phyloP scores from a whole-genome alignment of 2,113 vertebrate genomes.

The Pelodiscus sinensis region DNA sequence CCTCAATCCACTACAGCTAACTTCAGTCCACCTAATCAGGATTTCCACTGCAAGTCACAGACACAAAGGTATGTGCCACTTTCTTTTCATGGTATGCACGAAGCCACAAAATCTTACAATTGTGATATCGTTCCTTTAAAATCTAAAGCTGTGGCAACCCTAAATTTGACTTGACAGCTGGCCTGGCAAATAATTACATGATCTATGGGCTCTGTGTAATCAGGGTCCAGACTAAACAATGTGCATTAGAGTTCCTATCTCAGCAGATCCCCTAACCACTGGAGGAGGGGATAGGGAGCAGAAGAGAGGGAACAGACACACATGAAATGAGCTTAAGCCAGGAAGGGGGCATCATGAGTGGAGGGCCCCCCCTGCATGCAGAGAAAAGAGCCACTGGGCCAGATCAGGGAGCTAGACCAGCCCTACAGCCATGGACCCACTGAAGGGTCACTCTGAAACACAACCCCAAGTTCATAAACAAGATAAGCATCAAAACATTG shows the following conservation, averaged over 20 bases:
- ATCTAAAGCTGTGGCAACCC: rapidly evolving
- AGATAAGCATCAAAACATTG: neutral
- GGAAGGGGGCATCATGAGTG: neutral
- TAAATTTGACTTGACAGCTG: neutral
- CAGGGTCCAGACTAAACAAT: neutral
- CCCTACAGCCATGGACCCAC: neutral
- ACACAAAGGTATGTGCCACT: neutral
- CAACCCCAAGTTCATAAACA: neutral
- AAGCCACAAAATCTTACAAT: neutral
- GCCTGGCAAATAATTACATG: neutral
- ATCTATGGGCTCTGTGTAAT: neutral
- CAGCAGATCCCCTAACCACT: neutral
- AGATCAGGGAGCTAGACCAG: neutral
- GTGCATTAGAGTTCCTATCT: neutral
- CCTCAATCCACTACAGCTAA: neutral
- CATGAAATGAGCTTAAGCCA: neutral
- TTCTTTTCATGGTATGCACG: neutral
- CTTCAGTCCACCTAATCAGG: neutral
- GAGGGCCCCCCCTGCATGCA: neutral
- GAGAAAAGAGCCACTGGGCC: neutral
- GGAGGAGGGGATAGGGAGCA: neutral
- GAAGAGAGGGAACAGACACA: neutral
- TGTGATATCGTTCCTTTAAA: neutral
- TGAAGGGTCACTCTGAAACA: neutral
- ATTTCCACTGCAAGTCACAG: neutral